These are phyloP conservation scores for Champsocephalus esox DNA, from an alignment of 2,797 vertebrate genomes.

Conservation along the genomic window DNA sequence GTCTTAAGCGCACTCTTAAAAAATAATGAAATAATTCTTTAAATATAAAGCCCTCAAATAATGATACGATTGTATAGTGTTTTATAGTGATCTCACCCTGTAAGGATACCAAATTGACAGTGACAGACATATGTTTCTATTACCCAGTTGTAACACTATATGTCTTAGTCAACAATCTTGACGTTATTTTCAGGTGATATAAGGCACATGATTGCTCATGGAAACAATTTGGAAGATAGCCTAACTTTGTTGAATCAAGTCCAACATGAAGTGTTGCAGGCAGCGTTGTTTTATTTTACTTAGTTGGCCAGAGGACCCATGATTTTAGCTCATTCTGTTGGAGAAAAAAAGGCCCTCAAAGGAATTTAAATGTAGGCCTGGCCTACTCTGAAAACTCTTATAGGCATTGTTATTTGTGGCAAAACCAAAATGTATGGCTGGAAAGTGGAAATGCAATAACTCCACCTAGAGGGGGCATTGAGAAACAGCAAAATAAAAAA, in stretches of 20 bases:
- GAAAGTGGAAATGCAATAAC: not conserved
- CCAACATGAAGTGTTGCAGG: not conserved
- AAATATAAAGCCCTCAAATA: not conserved
- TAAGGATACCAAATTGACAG: not conserved
- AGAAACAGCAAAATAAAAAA: not conserved
- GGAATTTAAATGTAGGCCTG: no score
- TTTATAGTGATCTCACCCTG: no score
- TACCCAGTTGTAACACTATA: not conserved
- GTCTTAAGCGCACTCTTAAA: no score
- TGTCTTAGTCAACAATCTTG: not conserved
- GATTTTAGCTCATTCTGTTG: not conserved
- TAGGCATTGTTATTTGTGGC: slow-evolving; percentile 1
- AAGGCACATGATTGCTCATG: not conserved
- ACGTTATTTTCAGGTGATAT: not conserved
- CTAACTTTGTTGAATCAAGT: slow-evolving; percentile 5
- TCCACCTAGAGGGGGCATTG: not conserved
- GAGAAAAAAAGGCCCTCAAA: not conserved
- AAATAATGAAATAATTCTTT: no score
- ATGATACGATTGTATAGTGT: not conserved
- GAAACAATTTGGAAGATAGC: not conserved
- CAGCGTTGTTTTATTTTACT: slow-evolving; percentile 3
- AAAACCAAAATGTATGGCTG: not conserved
- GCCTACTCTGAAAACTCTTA: not conserved
- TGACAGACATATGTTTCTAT: not conserved
- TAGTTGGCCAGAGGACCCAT: not conserved